phyloP scores from a whole-genome alignment of 2,888 invertebrate species.

The Cataglyphis livida region DNA sequence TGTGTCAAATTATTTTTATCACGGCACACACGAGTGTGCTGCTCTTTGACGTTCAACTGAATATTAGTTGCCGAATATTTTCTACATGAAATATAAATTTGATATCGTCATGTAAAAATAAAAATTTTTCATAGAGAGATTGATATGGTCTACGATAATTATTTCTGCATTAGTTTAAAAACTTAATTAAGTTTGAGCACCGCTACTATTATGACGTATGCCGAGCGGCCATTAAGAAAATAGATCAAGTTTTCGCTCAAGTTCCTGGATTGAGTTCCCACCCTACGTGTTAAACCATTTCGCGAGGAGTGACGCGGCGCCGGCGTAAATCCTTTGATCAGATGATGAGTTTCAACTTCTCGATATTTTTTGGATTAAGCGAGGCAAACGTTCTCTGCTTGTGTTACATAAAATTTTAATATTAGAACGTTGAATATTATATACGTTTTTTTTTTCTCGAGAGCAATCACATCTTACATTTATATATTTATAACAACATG shows the following conservation, averaged over 20 bases:
- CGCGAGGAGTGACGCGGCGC: conserved; percentile 25
- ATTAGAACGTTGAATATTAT: not conserved
- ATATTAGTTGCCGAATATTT: too few relatives aligned
- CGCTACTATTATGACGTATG: conserved; percentile 42
- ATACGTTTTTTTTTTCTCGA: not conserved
- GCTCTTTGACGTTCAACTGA: not conserved
- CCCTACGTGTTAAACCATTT: conserved; percentile 14
- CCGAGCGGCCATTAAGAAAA: conserved; percentile 40
- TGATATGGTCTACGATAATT: not conserved
- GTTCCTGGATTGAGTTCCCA: conserved; percentile 28
- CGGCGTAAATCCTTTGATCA: conserved; percentile 47
- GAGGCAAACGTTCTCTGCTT: not conserved
- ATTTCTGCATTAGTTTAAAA: not conserved
- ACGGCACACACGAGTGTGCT: not conserved
- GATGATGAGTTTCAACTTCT: conserved; percentile 33
- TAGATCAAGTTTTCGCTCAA: conserved; percentile 33
- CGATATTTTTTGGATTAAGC: conserved; percentile 28
- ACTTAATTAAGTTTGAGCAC: not conserved
- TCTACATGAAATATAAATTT: not conserved
- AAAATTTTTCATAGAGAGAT: not conserved
- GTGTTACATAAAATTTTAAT: not conserved
- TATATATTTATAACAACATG: not conserved
- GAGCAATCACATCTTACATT: not conserved
- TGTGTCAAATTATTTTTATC: not conserved
- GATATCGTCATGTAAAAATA: not conserved